Conservation (phyloP, 2,113 vertebrate species). For the Pagrus major region DNA sequence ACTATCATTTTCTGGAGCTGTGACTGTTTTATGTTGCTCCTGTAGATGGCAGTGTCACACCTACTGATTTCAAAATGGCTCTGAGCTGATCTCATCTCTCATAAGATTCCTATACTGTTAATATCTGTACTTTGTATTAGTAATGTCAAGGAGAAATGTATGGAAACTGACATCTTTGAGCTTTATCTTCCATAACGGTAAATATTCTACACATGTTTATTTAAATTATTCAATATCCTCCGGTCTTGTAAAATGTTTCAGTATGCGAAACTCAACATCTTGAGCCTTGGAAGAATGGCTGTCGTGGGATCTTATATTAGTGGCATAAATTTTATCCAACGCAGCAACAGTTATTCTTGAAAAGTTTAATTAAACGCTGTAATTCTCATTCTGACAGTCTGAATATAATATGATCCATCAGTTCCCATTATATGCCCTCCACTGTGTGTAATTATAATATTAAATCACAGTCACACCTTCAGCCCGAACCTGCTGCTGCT, state of each 20-base stretch:
- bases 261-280: not conserved
- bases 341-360: constrained; percentile 57
- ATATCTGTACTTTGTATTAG: not conserved
- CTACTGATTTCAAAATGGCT: constrained; percentile 23
- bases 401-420: constrained; percentile 58
- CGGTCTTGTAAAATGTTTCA: constrained; percentile 6
- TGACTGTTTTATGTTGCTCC: constrained; percentile 22
- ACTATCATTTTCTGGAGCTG: not conserved
- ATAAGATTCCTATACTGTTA: not conserved
- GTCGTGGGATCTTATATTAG: constrained; percentile 65
- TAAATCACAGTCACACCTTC: constrained; percentile 61
- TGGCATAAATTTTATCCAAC: constrained; percentile 56
- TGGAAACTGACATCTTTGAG: not conserved
- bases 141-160: not conserved
- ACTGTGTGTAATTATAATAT: constrained; percentile 66
- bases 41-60: constrained; percentile 76
- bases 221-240: constrained; percentile 45
- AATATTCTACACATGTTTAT: constrained; percentile 40
- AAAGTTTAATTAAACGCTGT: constrained; percentile 63
- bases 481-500: constrained; percentile 26
- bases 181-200: not conserved
- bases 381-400: constrained; percentile 63
- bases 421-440: constrained; percentile 42
- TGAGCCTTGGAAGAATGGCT: constrained; percentile 37
- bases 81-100: constrained; percentile 14